Base-by-base conservation (phyloP, 2,888 invertebrate genomes). In the Lycocerus yunnanus region DNA sequence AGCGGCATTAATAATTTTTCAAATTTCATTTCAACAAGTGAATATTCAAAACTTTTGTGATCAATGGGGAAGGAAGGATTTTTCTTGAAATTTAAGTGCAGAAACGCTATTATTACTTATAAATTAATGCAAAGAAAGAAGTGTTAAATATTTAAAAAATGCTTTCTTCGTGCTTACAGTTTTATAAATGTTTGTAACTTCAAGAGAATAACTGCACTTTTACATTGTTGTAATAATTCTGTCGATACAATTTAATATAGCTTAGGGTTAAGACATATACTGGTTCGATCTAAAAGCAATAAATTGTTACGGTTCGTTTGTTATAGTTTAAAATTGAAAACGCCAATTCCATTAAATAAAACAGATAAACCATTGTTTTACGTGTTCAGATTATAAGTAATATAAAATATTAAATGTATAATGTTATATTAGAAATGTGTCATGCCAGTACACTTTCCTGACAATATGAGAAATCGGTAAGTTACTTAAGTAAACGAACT, bases 291-390 rank as follows among this genome's bases (percentile, higher is more conserved):
- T 71, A 65, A 74, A 65, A 69, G 74, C 74, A 65, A 74, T 74
- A 71, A 74, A 74, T 74, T 74, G 74, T 69, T 72, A 75, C 72
- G 75, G 75, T 75, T 75, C 75, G 68, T 69, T 75, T 72, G 66
- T 69, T 69, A 21, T 75, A 66, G 72, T 69, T 75, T 75, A 65
- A 75, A 75, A 75, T 72, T 75, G 72, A 72, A 75, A 70, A 72
- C 72, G 73, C 75, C 70, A 70, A 73, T 75, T 72, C 72, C 73
- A 75, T 72, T 73, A 75, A 72, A 72, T 66, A 58, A 43, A 68
- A 72, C 59, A 75, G 74, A 75, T 75, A 75, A 72, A 16, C 58
- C 27, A 66, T 69, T 72, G 74, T 75, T 61, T 69, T 68, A 75
- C 75, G 75, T 71, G 58, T 66, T 65, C 67, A 13, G 75, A 72